Evolutionary conservation across 2,888 invertebrate species (phyloP).

Genomic region (Lasioglossum morio): DNA sequence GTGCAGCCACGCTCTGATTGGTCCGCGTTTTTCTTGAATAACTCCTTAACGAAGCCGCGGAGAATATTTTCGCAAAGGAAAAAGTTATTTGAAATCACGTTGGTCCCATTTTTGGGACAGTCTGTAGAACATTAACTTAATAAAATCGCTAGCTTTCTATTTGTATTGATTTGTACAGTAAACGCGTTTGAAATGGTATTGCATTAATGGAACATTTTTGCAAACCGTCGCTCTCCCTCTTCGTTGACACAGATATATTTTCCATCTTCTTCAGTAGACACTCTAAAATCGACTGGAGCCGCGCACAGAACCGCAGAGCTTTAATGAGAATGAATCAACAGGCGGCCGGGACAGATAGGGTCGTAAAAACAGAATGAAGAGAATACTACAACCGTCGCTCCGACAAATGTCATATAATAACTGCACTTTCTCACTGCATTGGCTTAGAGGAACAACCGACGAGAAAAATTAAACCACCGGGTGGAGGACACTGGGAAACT

Average conservation of each 20-base stretch:
- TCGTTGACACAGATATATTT: not conserved
- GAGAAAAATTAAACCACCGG: not conserved
- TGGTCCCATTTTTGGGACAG: no score
- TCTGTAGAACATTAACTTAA: no score
- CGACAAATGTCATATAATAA: not conserved
- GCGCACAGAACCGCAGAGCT: not conserved
- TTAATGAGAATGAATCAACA: conserved; percentile 4
- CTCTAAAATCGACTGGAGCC: not conserved
- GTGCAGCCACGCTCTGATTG: no score
- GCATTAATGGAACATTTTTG: not conserved
- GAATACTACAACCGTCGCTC: not conserved
- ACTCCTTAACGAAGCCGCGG: no score
- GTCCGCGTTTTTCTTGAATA: no score
- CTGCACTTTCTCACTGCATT: not conserved
- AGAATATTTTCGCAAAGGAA: no score
- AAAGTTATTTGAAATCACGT: no score
- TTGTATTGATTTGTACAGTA: no score
- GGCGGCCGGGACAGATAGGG: not conserved
- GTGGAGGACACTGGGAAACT: no score
- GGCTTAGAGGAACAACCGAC: not conserved
- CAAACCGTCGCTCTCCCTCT: not conserved
- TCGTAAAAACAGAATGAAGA: not conserved
- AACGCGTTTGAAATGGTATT: not conserved
- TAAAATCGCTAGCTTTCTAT: no score
- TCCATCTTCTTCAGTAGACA: not conserved